phyloP scores from a whole-genome alignment of 2,113 vertebrate genomes.

The Bos indicus region DNA sequence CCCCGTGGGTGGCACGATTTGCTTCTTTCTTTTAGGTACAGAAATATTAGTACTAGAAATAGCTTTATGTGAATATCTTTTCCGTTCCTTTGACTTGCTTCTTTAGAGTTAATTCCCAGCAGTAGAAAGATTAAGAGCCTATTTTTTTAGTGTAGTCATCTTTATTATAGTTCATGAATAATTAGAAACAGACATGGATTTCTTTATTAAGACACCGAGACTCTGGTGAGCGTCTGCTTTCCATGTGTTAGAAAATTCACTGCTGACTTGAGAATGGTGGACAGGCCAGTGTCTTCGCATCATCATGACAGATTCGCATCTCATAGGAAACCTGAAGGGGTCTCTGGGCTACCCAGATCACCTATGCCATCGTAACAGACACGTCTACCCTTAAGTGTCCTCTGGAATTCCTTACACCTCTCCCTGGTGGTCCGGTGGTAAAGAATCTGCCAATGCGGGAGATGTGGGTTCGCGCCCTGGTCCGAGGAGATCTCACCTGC shows the following conservation, averaged over 20 bases:
- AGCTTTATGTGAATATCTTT: not conserved
- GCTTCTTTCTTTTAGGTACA: not conserved
- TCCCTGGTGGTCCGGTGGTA: not conserved
- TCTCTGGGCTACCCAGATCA: not conserved
- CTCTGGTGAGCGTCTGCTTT: not conserved
- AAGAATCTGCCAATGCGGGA: not conserved
- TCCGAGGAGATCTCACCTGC: not conserved
- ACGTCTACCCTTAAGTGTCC: not conserved
- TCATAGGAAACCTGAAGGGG: not conserved
- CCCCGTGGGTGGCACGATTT: not conserved
- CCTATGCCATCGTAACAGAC: not conserved
- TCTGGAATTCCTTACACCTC: no score
- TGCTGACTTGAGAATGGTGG: not conserved
- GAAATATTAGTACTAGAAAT: not conserved
- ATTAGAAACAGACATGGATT: not conserved
- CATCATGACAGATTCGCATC: not conserved
- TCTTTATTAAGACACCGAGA: not conserved
- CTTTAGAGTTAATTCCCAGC: not conserved
- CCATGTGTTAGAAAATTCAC: not conserved
- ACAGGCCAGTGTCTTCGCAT: rapidly evolving
- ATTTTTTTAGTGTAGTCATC: not conserved
- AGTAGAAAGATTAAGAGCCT: not conserved
- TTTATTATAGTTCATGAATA: not conserved
- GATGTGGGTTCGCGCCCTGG: not conserved
- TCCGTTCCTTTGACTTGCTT: not conserved